Evolutionary conservation across 2,797 vertebrate genomes (phyloP).

Genomic region (Cyprinella venusta): DNA sequence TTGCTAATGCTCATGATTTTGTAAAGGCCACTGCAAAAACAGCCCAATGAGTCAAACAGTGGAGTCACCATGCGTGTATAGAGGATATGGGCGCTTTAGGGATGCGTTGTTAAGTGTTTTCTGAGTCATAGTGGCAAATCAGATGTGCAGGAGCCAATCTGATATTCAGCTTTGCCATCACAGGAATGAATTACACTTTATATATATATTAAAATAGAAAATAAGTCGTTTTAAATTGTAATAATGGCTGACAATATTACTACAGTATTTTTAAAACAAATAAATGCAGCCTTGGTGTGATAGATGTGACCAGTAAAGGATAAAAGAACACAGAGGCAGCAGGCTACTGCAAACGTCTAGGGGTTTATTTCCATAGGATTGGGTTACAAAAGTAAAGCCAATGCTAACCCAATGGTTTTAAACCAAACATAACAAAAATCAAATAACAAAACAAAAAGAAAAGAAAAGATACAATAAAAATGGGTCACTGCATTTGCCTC

Average conservation of each 20-base stretch:
- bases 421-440: too few species aligned
- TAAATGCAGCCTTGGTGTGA: background rate
- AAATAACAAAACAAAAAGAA: too few species aligned
- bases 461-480: too few species aligned
- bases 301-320: too few species aligned
- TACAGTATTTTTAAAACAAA: background rate
- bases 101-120: background rate
- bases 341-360: too few species aligned
- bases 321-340: too few species aligned
- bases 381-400: too few species aligned
- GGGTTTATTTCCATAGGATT: too few species aligned
- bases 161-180: background rate
- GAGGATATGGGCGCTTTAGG: background rate
- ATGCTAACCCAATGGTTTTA: too few species aligned
- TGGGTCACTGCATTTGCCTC: too few species aligned
- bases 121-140: slow-evolving; percentile 18
- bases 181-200: background rate
- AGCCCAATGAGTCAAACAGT: slow-evolving; percentile 34
- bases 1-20: slow-evolving; percentile 20
- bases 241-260: background rate
- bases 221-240: background rate
- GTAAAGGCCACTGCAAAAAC: slow-evolving; percentile 49
- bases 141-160: slow-evolving; percentile 32
- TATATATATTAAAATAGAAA: background rate
- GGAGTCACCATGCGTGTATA: background rate